Evolutionary conservation across 2,113 vertebrate species (phyloP).

Genomic region (Lepidothrix coronata): DNA sequence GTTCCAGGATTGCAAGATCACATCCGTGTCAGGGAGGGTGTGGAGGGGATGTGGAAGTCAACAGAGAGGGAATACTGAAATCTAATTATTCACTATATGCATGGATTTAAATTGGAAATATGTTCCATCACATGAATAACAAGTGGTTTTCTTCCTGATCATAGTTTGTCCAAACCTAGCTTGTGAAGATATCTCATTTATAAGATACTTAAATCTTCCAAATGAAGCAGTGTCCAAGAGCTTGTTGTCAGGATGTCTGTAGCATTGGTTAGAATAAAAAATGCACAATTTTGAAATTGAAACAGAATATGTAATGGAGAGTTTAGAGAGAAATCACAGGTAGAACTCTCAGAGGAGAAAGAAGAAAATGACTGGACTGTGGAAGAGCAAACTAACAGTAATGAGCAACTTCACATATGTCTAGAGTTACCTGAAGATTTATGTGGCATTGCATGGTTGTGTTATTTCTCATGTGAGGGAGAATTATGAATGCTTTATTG

Average conservation of each 20-base stretch:
- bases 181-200: neutral
- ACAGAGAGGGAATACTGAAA: neutral
- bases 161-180: neutral
- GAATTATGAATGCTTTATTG: slow-evolving; percentile 4
- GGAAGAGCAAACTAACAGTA: neutral
- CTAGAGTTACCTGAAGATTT: neutral
- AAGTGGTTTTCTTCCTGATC: neutral
- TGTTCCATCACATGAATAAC: neutral
- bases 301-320: neutral
- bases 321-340: neutral
- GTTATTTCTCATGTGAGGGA: neutral
- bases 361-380: neutral
- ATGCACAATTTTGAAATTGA: neutral
- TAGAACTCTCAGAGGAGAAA: neutral
- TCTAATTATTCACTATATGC: neutral
- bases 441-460: neutral
- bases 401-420: neutral
- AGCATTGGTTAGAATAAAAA: neutral
- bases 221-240: neutral
- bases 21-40: neutral
- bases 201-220: neutral
- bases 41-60: neutral
- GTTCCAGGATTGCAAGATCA: neutral
- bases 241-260: neutral
- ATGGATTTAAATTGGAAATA: neutral